Evolutionary conservation across 1,140 invertebrate genomes (phyloP).

Genomic region (Drosophila busckii): DNA sequence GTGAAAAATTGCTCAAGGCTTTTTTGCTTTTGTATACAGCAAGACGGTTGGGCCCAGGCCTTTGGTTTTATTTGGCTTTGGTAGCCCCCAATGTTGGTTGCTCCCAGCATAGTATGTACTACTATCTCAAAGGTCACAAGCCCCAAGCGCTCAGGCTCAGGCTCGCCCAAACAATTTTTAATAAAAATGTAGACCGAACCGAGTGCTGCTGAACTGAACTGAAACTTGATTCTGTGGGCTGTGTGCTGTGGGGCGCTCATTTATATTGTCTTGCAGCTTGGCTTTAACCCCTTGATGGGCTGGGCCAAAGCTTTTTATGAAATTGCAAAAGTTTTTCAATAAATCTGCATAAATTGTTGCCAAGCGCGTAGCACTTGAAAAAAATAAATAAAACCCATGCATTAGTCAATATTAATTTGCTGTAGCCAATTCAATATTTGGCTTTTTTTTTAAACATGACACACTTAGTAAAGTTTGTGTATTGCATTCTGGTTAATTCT

Average conservation of each 20-base stretch:
- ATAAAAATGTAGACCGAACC: constrained; percentile 39
- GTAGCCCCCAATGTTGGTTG: constrained; percentile 65
- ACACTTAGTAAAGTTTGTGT: too few relatives aligned
- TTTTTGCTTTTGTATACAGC: constrained; percentile 25
- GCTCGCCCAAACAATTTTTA: constrained; percentile 34
- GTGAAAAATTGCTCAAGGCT: constrained; percentile 69
- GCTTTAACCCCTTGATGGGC: constrained; percentile 59
- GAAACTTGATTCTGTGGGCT: not conserved
- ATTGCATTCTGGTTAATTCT: constrained; percentile 43
- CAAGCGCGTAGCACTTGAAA: not conserved
- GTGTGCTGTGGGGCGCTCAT: constrained; percentile 21
- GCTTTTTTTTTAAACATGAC: not conserved
- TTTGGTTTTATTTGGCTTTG: constrained; percentile 48
- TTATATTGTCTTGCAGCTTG: constrained; percentile 63
- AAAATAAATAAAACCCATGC: too few relatives aligned
- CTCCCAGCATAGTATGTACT: constrained; percentile 30
- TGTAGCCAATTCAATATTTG: not conserved
- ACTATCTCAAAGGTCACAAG: too few relatives aligned
- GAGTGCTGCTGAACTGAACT: not conserved
- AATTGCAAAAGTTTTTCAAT: constrained; percentile 75
- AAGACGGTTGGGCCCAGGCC: constrained; percentile 14
- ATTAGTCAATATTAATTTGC: constrained; percentile 22
- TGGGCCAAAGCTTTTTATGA: constrained; percentile 53
- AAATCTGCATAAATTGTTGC: constrained; percentile 54
- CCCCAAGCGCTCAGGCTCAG: constrained; percentile 17